A percentile compares a stretch with the other conserved stretches of the same genome.
These are phyloP conservation scores for Meiosimyza decipiens DNA, from an alignment of 2,888 invertebrate species.

Conservation along the genomic window DNA sequence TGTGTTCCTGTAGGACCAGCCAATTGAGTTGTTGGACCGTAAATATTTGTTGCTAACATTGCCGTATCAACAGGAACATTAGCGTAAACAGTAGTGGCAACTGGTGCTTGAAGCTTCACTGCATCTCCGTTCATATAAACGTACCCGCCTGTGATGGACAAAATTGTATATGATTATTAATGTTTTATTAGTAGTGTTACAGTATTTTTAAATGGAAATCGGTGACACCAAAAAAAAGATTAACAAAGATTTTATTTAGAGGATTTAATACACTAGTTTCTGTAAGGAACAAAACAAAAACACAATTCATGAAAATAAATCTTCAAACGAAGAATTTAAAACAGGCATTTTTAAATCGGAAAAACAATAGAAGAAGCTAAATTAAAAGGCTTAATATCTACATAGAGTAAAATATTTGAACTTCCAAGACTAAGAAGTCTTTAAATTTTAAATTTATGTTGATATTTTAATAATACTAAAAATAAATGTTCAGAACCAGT, in stretches of 20 bases:
- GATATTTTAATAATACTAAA: too few species aligned
- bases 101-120: constrained; percentile 75
- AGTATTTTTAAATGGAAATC: not conserved
- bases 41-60: constrained; percentile 67
- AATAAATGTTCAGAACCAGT: too few species aligned
- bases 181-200: not conserved
- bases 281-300: too few species aligned
- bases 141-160: constrained; percentile 69
- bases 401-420: not conserved
- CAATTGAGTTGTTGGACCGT: constrained; percentile 62
- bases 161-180: not conserved
- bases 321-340: not conserved
- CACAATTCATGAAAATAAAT: not conserved
- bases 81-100: constrained; percentile 74
- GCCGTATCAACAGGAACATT: constrained; percentile 75
- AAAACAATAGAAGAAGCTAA: not conserved
- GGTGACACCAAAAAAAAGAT: too few species aligned
- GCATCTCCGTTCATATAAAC: constrained; percentile 88
- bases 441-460: too few species aligned
- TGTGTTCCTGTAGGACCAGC: constrained; percentile 60
- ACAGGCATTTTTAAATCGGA: too few species aligned
- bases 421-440: too few species aligned
- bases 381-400: not conserved
- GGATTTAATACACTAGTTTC: too few species aligned
- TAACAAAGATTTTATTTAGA: too few species aligned